Conservation (phyloP, 2,888 invertebrate genomes). For the Gortyna flavago region DNA sequence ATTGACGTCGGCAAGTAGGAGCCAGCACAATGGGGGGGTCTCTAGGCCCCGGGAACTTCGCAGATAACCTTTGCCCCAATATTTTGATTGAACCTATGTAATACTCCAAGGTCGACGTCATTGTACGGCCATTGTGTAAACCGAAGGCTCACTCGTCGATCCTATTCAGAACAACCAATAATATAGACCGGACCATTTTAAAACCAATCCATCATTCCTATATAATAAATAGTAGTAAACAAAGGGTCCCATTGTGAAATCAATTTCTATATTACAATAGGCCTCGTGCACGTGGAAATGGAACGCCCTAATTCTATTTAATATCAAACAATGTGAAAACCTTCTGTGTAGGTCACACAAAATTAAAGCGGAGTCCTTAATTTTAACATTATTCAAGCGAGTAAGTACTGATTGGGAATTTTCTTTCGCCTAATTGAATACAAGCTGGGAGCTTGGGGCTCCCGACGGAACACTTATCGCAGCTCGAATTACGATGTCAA, state of each 20-base stretch:
- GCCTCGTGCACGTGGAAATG: slow-evolving; percentile 55
- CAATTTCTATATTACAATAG: slow-evolving; percentile 61
- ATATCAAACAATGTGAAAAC: slow-evolving; percentile 53
- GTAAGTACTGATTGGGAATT: slow-evolving; percentile 71
- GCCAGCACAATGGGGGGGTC: slow-evolving; percentile 74
- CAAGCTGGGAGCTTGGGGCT: slow-evolving; percentile 56
- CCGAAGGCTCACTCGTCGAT: slow-evolving; percentile 70
- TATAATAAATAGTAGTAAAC: slow-evolving; percentile 70
- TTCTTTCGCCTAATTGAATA: slow-evolving; percentile 74
- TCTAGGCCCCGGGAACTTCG: slow-evolving; percentile 66
- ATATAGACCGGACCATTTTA: slow-evolving; percentile 75
- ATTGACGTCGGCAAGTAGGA: slow-evolving; percentile 76
- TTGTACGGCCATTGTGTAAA: slow-evolving; percentile 79
- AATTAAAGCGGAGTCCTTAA: slow-evolving; percentile 62
- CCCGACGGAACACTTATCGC: slow-evolving; percentile 73
- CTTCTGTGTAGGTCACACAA: slow-evolving; percentile 44
- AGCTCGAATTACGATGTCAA: slow-evolving; percentile 75
- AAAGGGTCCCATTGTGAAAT: slow-evolving; percentile 68
- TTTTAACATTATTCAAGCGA: slow-evolving; percentile 67
- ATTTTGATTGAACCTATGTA: slow-evolving; percentile 84
- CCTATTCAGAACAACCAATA: slow-evolving; percentile 78
- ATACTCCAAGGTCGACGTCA: slow-evolving; percentile 82
- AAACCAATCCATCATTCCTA: slow-evolving; percentile 73
- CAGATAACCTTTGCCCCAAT: slow-evolving; percentile 86
- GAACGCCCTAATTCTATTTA: slow-evolving; percentile 43